These are phyloP conservation scores for Danaus chrysippus DNA, from an alignment of 2,888 invertebrate species.

Conservation along the genomic window DNA sequence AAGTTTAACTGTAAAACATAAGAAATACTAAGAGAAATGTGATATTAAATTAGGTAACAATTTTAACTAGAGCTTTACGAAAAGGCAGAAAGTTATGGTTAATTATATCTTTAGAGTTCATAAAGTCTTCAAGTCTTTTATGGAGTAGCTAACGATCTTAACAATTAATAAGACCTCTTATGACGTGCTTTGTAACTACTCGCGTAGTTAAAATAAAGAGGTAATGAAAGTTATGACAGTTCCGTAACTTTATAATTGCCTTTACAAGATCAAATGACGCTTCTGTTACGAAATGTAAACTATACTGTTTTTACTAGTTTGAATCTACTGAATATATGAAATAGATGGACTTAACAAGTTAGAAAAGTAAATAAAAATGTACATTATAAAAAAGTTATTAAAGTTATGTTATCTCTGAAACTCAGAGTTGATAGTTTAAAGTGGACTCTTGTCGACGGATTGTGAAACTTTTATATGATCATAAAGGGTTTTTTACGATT, in stretches of 20 bases:
- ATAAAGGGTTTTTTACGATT: no score
- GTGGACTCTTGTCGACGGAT: no score
- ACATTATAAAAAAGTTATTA: no score
- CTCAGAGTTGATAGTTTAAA: no score
- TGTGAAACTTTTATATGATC: no score
- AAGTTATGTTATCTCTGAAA: no score
- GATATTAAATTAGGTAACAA: not conserved
- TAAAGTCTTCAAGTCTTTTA: conserved; percentile 1
- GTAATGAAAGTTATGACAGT: not conserved
- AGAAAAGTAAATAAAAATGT: no score
- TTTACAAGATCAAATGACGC: not conserved
- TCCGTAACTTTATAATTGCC: not conserved
- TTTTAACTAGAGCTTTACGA: not conserved
- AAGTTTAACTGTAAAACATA: not conserved
- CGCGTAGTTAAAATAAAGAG: not conserved
- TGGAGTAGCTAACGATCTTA: conserved; percentile 5
- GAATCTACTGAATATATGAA: no score
- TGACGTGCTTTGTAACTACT: conserved; percentile 5
- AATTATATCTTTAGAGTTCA: conserved; percentile 1
- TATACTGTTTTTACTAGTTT: no score
- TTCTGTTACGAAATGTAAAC: not conserved
- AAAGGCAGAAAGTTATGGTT: not conserved
- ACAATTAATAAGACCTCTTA: conserved; percentile 3
- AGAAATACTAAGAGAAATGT: not conserved
- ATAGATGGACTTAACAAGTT: no score